Evolutionary conservation across 2,797 vertebrate genomes (phyloP), one percentile per base, ranked within the genome.

Genomic region (Adelosebastes latens): DNA sequence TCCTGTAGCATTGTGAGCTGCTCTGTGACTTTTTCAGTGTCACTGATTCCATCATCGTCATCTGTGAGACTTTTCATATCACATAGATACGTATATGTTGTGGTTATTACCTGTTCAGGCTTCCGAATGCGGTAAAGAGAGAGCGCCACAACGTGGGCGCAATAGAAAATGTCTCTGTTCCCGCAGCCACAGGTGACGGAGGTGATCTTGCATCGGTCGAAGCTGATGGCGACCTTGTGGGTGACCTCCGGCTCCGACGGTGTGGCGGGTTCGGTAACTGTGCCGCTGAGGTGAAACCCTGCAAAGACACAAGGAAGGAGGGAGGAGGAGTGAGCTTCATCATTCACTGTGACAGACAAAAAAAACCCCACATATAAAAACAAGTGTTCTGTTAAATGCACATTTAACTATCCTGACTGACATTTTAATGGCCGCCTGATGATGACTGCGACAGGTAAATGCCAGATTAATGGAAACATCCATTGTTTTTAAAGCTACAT

Each of bases 261-360:
- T 16, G 96, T 96, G 0, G 96, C 96, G 0, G 97, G 96, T 87
- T 99, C 98, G 0, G 97, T 99, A 65, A 99, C 98, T 0, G 98
- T 99, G 86, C 98, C 98, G 1, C 98, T 99, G 83, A 99, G 97
- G 88, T 99, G 98, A 92, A 99, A 99, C 39, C 98, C 98, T 99
- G 92, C 18, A 63, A 61, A 85, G 85, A 83, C 70, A 91, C 27
- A 76, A 34, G 20, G 14, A 49, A 68, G 55, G 31, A 25, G 5
- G 16, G 22, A 20, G 9, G 16, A 66, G 6, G 60, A 27, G 34
- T 66, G 56, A 85, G 63, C 7, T 56, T 68, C 64, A 73, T n/a
- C 3, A 34, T 36, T 79, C 27, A 62, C 27, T 36, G 29, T 12
- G 14, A 24, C 11, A 4, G 10, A 14, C 60, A 52, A 42, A 67